Conservation (phyloP, 2,797 vertebrate genomes). For the Zenarchopterus dispar region DNA sequence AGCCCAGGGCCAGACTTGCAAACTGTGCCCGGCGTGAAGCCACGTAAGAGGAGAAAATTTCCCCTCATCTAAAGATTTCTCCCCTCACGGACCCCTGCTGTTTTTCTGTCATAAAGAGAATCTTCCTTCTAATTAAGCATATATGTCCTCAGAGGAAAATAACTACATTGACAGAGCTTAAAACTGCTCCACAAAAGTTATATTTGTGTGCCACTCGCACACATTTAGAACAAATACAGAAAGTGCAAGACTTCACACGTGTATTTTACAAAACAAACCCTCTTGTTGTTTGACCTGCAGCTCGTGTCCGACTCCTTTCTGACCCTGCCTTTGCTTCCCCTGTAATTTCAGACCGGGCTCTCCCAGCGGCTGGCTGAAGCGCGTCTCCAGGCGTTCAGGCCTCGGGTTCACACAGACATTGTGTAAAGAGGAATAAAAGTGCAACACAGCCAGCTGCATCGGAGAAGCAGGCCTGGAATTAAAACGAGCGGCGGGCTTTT, state of each 20-base stretch:
- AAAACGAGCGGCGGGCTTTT: constrained; percentile 75
- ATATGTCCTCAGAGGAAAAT: constrained; percentile 41
- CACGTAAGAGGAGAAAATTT: constrained; percentile 48
- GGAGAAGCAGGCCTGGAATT: constrained; percentile 71
- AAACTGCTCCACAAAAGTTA: constrained; percentile 52
- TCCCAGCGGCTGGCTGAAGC: constrained; percentile 56
- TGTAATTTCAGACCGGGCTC: constrained; percentile 66
- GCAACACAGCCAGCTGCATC: constrained; percentile 70
- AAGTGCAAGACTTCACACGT: constrained; percentile 51
- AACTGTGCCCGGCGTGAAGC: constrained; percentile 43
- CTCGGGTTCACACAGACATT: constrained; percentile 76
- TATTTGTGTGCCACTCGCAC: constrained; percentile 37
- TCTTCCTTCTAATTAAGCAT: constrained; percentile 59
- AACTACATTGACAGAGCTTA: constrained; percentile 30
- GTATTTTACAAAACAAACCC: constrained; percentile 52
- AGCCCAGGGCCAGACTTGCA: constrained; percentile 53
- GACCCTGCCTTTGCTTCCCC: constrained; percentile 56
- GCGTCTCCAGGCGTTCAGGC: constrained; percentile 52
- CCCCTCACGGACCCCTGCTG: constrained; percentile 25
- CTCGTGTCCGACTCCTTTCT: constrained; percentile 52
- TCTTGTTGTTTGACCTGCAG: constrained; percentile 53
- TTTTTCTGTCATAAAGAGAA: constrained; percentile 26
- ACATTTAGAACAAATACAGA: constrained; percentile 28
- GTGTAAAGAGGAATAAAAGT: constrained; percentile 79
- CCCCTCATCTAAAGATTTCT: constrained; percentile 13